Conservation (phyloP, 1,140 invertebrate genomes). For the Philotrypesis tridentata region DNA sequence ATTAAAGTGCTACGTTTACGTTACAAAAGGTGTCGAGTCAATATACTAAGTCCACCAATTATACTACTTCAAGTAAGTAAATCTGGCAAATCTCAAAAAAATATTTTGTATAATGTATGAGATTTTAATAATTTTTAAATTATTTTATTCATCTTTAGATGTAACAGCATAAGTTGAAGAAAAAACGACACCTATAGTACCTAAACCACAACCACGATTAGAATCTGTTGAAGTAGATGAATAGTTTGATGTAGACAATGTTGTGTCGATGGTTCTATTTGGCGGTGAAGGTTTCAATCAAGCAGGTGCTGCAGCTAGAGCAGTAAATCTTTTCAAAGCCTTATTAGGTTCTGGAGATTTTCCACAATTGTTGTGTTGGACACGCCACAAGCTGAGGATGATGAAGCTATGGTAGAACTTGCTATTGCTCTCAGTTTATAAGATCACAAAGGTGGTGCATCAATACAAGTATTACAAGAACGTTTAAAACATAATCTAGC, state of each 20-base stretch:
- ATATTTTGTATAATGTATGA: background rate
- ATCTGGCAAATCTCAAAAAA: background rate
- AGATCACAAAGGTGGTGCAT: conserved; percentile 76
- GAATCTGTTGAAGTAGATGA: conserved; percentile 67
- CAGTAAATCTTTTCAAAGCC: conserved; percentile 79
- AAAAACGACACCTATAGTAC: conserved; percentile 49
- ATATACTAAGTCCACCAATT: conserved; percentile 87
- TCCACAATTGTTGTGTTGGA: conserved; percentile 87
- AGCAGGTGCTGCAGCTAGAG: conserved; percentile 60
- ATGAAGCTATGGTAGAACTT: conserved; percentile 96
- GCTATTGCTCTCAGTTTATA: conserved; percentile 96
- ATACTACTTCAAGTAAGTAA: conserved; percentile 77
- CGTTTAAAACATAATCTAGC: conserved; percentile 74
- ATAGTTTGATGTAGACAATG: conserved; percentile 74
- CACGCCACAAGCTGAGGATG: conserved; percentile 92
- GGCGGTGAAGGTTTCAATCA: conserved; percentile 64
- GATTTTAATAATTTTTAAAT: conserved; percentile 26
- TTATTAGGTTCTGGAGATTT: conserved; percentile 79
- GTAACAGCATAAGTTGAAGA: conserved; percentile 71
- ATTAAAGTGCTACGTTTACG: conserved; percentile 87
- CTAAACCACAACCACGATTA: conserved; percentile 59
- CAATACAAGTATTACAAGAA: conserved; percentile 72
- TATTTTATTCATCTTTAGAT: too few species aligned
- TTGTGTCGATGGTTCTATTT: conserved; percentile 74
- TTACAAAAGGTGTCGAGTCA: conserved; percentile 83